These are phyloP conservation scores for Barypeithes pellucidus DNA, from an alignment of 2,888 invertebrate species.

Conservation along the genomic window DNA sequence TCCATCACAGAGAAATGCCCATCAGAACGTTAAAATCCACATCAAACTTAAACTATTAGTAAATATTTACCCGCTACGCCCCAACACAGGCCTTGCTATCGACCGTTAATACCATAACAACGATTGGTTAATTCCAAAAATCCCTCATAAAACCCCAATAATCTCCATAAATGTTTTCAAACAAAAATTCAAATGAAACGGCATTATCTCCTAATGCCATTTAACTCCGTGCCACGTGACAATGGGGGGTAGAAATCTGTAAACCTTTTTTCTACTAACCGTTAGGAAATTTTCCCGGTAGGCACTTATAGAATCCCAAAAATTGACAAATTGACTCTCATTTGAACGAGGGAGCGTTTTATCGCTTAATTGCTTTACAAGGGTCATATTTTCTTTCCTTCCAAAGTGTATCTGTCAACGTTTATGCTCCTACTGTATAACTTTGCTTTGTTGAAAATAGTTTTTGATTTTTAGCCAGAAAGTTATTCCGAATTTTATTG, in stretches of 20 bases:
- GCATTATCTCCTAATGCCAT: background rate
- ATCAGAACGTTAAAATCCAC: too few species aligned
- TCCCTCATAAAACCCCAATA: background rate
- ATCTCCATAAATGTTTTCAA: conserved; percentile 21
- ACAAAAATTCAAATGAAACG: background rate
- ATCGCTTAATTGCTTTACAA: conserved; percentile 16
- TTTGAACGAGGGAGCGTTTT: background rate
- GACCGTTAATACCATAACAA: background rate
- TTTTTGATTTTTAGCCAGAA: conserved; percentile 7
- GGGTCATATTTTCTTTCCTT: conserved; percentile 9
- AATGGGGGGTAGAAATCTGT: conserved; percentile 6
- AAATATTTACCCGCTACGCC: conserved; percentile 1
- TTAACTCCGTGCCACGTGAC: conserved; percentile 14
- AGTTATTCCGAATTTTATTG: conserved; percentile 16
- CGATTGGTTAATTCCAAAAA: background rate
- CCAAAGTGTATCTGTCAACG: conserved; percentile 9
- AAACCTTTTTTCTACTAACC: conserved; percentile 6
- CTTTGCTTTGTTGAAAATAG: conserved; percentile 7
- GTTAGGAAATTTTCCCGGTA: conserved; percentile 14
- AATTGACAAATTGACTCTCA: conserved; percentile 14
- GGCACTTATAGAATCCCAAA: conserved; percentile 5
- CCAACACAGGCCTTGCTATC: conserved; percentile 1
- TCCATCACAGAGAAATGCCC: too few species aligned
- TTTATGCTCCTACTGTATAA: conserved; percentile 34
- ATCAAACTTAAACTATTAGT: background rate